These are phyloP conservation scores for Bradynema listronoti DNA, from an alignment of 1,140 invertebrate species.

Conservation along the genomic window DNA sequence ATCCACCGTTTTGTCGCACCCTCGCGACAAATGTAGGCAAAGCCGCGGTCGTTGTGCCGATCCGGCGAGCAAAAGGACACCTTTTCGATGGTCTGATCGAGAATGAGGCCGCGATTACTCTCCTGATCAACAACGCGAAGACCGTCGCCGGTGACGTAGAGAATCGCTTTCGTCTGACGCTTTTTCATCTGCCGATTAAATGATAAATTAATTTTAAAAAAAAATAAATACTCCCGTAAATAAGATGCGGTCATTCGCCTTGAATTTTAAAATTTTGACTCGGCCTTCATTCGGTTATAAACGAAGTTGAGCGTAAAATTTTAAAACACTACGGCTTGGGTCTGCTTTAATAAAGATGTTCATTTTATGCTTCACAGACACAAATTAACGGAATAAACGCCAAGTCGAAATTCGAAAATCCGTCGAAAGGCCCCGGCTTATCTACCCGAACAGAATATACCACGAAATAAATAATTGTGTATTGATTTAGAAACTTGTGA, in stretches of 20 bases:
- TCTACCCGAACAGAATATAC: slow-evolving; percentile 14
- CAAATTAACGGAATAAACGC: too few relatives aligned
- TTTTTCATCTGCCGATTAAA: slow-evolving; percentile 81
- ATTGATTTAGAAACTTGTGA: too few relatives aligned
- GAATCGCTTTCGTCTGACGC: slow-evolving; percentile 76
- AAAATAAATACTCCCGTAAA: slow-evolving; percentile 39
- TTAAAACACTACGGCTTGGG: too few relatives aligned
- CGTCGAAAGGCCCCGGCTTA: too few relatives aligned
- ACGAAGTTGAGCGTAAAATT: too few relatives aligned
- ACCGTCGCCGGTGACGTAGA: slow-evolving; percentile 94
- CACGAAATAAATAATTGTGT: too few relatives aligned
- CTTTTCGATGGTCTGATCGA: slow-evolving; percentile 99
- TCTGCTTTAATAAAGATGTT: too few relatives aligned
- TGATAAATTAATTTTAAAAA: too few relatives aligned
- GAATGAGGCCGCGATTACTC: slow-evolving; percentile 87
- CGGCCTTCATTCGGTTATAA: too few relatives aligned
- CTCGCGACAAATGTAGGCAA: slow-evolving; percentile 83
- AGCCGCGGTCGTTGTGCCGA: slow-evolving; percentile 91
- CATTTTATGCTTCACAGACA: too few relatives aligned
- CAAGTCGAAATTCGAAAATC: too few relatives aligned
- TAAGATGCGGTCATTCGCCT: not conserved
- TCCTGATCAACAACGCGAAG: slow-evolving; percentile 95
- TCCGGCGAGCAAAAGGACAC: slow-evolving; percentile 99
- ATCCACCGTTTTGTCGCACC: slow-evolving; percentile 85
- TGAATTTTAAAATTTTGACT: too few relatives aligned